Conservation (phyloP, 2,797 vertebrate species). For the Rhynchotus rufescens region DNA sequence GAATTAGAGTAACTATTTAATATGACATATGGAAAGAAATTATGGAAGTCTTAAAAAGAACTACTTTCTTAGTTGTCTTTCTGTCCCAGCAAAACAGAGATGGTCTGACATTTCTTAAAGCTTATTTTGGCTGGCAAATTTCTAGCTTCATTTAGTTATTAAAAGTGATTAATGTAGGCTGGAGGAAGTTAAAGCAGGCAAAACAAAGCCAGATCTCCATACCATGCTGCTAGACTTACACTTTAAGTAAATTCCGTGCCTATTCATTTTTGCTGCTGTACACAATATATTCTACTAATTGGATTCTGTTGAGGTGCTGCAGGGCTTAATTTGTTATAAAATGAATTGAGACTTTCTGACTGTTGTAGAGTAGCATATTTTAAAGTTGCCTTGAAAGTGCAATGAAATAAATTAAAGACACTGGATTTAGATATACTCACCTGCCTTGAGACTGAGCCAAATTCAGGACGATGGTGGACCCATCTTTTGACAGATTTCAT, state of each 20-base stretch:
- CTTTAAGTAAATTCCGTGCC: not conserved
- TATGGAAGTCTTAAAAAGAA: not conserved
- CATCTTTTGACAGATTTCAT: not conserved
- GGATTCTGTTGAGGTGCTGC: not conserved
- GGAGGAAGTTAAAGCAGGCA: not conserved
- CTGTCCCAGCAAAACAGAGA: not conserved
- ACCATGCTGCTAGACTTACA: not conserved
- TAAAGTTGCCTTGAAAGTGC: not conserved
- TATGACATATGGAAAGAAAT: not conserved
- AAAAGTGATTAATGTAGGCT: not conserved
- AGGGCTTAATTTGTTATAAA: not conserved
- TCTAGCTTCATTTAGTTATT: not conserved
- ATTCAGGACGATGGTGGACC: not conserved
- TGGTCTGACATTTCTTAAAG: not conserved
- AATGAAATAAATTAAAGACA: not conserved
- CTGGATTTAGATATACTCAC: accelerated
- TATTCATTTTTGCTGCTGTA: not conserved
- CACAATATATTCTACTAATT: not conserved
- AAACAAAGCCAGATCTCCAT: not conserved
- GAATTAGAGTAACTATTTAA: not conserved
- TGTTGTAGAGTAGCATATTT: not conserved
- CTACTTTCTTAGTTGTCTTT: not conserved
- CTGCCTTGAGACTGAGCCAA: not conserved
- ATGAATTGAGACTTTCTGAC: not conserved
- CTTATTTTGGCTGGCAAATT: constrained; percentile 1